Evolutionary conservation across 30 jellyfish, hydroid and myxozoan genomes (phyloP), one percentile per base, ranked within the genome.

Genomic region (Catostylus mosaicus): DNA sequence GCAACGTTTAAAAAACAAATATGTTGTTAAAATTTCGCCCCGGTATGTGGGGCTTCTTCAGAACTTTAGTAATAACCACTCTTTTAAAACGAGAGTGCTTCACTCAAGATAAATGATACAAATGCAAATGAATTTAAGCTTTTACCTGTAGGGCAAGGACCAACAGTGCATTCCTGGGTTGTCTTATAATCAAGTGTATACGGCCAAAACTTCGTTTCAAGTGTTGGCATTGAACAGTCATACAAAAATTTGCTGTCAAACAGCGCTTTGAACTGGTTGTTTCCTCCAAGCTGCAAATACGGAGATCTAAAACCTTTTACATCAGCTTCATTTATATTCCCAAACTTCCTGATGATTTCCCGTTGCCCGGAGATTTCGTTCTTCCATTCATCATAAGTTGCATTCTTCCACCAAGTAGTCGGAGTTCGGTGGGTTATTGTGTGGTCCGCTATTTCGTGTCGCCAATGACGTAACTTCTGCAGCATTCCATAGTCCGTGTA

Each of bases 361-460:
- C 70, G 69, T 60, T 88, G 92, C 14, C 92, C 89, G 0, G 70
- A 67, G 26, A 79, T 72, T 67, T 88, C 96, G n/a, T 88, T 68
- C 22, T 63, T 77, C 96, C 96, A 88, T 68, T 88, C 96, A n/a
- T 73, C 85, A 23, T 79, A 80, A 0, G 95, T 67, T 3, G 92
- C 94, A 47, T 62, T 80, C 51, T 54, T 75, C 97, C 97, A 89
- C 97, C 97, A 89, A 0, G 91, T 30, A 2, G 80, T 78, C 27
- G 95, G 95, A 0, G 88, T 65, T 16, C 97, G 81, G 37, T 89
- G 91, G 23, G 95, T 91, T 26, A 78, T 40, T 3, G 98, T 30
- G 61, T 84, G 98, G 70, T 79, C 98, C 24, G 98, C 96, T 20
- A 91, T 91, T 73, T 91, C 98, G 51, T 91, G 98, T 52, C 98